These are phyloP conservation scores for Myoxocephalus aenaeus DNA, from an alignment of 2,797 vertebrate species.

Conservation along the genomic window DNA sequence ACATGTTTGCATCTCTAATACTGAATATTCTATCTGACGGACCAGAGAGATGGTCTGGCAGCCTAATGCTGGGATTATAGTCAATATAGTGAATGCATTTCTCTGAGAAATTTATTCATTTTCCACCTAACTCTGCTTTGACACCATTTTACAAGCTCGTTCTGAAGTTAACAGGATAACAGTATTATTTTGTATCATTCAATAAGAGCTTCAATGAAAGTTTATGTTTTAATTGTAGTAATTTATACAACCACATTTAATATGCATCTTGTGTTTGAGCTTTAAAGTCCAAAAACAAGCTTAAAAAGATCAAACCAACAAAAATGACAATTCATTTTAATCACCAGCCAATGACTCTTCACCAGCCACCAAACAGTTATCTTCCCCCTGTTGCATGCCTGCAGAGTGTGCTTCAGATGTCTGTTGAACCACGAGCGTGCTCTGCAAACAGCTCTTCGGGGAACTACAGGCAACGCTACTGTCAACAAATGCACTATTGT, in stretches of 20 bases:
- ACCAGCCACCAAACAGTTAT: background rate
- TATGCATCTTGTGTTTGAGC: background rate
- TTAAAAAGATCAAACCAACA: constrained; percentile 17
- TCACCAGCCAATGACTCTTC: constrained; percentile 33
- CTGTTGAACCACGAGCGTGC: constrained; percentile 61
- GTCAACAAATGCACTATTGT: constrained; percentile 52
- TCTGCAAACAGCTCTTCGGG: constrained; percentile 51
- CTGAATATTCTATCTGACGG: constrained; percentile 22
- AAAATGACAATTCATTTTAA: constrained; percentile 52
- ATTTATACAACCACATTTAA: constrained; percentile 1
- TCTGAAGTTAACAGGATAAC: background rate
- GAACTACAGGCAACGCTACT: constrained; percentile 41
- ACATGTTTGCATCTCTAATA: constrained; percentile 18
- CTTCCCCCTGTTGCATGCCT: constrained; percentile 36
- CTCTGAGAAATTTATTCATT: constrained; percentile 23
- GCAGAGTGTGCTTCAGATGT: constrained; percentile 52
- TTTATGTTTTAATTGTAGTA: background rate
- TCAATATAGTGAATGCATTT: constrained; percentile 17
- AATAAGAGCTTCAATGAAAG: background rate
- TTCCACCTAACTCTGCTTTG: background rate
- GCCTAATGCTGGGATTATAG: constrained; percentile 17
- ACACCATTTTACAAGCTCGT: constrained; percentile 1
- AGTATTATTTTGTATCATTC: background rate
- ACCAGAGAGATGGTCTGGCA: constrained; percentile 26
- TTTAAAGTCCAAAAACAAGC: constrained; percentile 16